phyloP scores from a whole-genome alignment of 1,140 invertebrate species.

The Scaptomyza graminum region DNA sequence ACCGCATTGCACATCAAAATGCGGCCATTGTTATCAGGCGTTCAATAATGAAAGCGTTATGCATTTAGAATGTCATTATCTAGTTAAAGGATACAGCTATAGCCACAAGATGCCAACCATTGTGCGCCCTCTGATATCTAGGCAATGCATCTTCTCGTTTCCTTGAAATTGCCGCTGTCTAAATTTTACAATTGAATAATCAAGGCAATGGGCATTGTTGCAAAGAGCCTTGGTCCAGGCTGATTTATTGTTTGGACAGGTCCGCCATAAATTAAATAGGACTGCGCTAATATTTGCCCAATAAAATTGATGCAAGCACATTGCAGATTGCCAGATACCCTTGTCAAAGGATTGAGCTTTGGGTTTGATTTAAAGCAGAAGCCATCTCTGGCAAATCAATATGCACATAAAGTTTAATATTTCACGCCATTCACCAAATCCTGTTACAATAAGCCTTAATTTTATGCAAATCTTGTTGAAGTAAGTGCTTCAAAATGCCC shows the following conservation, averaged over 20 bases:
- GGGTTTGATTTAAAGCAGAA: slow-evolving; percentile 5
- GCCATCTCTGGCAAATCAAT: slow-evolving; percentile 55
- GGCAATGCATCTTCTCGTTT: slow-evolving; percentile 67
- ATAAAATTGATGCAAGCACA: slow-evolving; percentile 65
- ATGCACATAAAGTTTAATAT: slow-evolving; percentile 81
- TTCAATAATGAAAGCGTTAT: slow-evolving; percentile 62
- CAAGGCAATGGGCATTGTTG: slow-evolving; percentile 59
- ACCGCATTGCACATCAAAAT: slow-evolving; percentile 35
- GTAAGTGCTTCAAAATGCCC: slow-evolving; percentile 37
- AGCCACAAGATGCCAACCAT: slow-evolving; percentile 20
- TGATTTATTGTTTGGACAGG: slow-evolving; percentile 69
- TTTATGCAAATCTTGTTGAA: slow-evolving; percentile 77
- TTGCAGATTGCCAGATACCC: slow-evolving; percentile 45
- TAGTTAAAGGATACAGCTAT: slow-evolving; percentile 27
- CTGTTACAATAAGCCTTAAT: slow-evolving; percentile 78
- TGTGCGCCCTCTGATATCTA: slow-evolving; percentile 54
- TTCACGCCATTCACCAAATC: slow-evolving; percentile 71
- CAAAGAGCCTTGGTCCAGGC: slow-evolving; percentile 1
- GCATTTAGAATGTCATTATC: slow-evolving; percentile 75
- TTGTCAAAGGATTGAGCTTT: slow-evolving; percentile 43
- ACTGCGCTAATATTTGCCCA: slow-evolving; percentile 73
- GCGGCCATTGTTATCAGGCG: slow-evolving; percentile 49
- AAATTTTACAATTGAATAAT: slow-evolving; percentile 77
- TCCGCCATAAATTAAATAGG: slow-evolving; percentile 66
- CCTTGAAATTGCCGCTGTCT: slow-evolving; percentile 63